Conservation (phyloP, 2,113 vertebrate species). For the Aphyosemion australe region DNA sequence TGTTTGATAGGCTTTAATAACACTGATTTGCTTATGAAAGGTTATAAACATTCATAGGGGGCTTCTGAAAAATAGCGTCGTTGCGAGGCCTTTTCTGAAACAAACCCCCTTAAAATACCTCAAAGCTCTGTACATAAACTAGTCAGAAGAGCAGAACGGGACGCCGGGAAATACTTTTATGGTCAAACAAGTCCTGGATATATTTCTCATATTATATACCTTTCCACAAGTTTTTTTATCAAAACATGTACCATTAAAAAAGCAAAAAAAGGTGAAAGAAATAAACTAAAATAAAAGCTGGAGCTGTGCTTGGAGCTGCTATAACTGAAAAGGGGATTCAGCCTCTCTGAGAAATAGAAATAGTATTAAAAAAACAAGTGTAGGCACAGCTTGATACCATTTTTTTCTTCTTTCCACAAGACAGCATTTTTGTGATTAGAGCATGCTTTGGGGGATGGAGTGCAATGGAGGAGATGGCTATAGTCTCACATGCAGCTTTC, state of each 20-base stretch:
- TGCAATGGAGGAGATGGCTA: constrained; percentile 47
- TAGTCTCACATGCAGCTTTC: constrained; percentile 76
- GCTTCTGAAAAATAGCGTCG: constrained; percentile 57
- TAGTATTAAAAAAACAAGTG: constrained; percentile 50
- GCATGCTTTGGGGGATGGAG: constrained; percentile 71
- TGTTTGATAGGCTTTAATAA: constrained; percentile 59
- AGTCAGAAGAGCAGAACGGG: constrained; percentile 10
- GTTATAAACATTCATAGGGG: constrained; percentile 73
- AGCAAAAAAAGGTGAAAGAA: constrained; percentile 8
- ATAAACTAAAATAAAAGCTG: constrained; percentile 17
- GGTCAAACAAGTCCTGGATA: constrained; percentile 50
- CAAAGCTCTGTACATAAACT: constrained; percentile 62
- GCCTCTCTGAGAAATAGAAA: constrained; percentile 53
- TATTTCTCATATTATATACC: constrained; percentile 34
- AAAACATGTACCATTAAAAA: constrained; percentile 47
- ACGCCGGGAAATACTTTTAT: constrained; percentile 33
- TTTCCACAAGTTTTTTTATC: constrained; percentile 34
- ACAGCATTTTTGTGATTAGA: constrained; percentile 62
- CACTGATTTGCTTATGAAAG: constrained; percentile 72
- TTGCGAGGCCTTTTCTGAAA: constrained; percentile 36
- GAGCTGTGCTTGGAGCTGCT: constrained; percentile 63
- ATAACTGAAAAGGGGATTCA: constrained; percentile 37
- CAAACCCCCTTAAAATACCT: constrained; percentile 52
- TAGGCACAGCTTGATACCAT: constrained; percentile 67
- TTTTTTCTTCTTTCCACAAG: constrained; percentile 43